phyloP scores from a whole-genome alignment of 2,797 vertebrate genomes.

The Paratrypauchen microcephalus region DNA sequence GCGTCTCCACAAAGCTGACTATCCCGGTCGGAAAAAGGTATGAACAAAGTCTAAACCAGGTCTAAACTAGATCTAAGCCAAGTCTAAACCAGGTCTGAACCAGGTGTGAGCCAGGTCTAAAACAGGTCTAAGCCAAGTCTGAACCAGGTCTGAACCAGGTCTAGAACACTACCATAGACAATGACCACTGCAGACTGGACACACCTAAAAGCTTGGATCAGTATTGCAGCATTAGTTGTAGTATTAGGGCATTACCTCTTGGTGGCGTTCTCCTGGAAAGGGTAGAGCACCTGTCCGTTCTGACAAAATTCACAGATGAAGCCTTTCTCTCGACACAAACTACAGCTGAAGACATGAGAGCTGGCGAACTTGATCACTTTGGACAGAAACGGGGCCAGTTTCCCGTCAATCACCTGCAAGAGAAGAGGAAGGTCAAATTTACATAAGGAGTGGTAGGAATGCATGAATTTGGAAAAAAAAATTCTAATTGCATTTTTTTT shows the following conservation, averaged over 20 bases:
- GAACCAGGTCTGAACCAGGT: too few species aligned
- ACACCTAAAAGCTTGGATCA: background rate
- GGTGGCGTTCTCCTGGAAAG: conserved; percentile 93
- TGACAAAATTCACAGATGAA: conserved; percentile 99
- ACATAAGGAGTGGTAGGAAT: too few species aligned
- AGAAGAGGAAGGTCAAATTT: background rate
- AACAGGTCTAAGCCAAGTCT: too few species aligned
- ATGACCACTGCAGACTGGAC: too few species aligned
- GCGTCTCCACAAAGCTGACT: too few species aligned
- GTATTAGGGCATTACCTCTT: conserved; percentile 81
- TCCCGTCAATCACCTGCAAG: conserved; percentile 93
- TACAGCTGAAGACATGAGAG: conserved; percentile 95
- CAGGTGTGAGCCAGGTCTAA: too few species aligned
- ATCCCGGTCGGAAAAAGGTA: background rate
- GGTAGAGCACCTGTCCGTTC: conserved; percentile 93
- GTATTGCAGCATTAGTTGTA: background rate
- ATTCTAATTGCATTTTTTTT: too few species aligned
- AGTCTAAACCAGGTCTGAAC: too few species aligned
- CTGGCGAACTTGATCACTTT: conserved; percentile 98
- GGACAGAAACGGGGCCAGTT: conserved; percentile 92
- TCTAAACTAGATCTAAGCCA: too few species aligned
- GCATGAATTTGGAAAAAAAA: too few species aligned
- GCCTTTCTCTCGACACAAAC: conserved; percentile 95
- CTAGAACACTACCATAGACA: too few species aligned
- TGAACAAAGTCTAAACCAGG: too few species aligned